Percentiles rank a stretch among this genome's conserved stretches.
These are phyloP conservation scores for Hydrochoerus hydrochaeris DNA, from an alignment of 2,113 vertebrate genomes.

Conservation along the genomic window DNA sequence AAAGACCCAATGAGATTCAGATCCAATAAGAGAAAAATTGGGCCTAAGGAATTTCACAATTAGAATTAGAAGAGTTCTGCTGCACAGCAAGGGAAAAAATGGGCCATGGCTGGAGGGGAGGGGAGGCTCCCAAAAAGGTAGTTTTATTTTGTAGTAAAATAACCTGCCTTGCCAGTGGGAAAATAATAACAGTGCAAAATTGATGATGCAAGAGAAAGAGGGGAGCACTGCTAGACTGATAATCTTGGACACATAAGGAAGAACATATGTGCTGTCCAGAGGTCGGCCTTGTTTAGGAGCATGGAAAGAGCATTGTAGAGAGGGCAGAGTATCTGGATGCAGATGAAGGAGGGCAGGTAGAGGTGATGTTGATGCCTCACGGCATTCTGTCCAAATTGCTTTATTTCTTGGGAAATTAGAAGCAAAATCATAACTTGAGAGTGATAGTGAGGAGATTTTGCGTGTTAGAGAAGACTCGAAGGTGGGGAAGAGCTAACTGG, in stretches of 20 bases:
- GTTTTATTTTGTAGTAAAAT: neutral
- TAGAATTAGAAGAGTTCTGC: neutral
- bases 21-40: neutral
- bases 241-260: neutral
- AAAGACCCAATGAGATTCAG: neutral
- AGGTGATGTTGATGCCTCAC: neutral
- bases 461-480: neutral
- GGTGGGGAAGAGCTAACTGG: neutral
- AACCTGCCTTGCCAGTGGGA: neutral
- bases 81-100: neutral
- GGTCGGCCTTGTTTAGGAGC: neutral
- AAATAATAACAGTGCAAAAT: neutral
- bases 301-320: neutral
- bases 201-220: neutral
- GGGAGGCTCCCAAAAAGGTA: neutral
- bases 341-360: neutral
- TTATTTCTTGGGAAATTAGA: neutral
- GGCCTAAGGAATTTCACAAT: neutral
- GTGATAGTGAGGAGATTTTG: neutral
- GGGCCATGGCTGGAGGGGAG: neutral
- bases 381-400: neutral
- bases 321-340: neutral
- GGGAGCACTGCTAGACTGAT: neutral
- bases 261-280: neutral
- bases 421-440: neutral